These are phyloP conservation scores for Drosophila bunnanda DNA, from an alignment of 2,888 invertebrate species.

Conservation along the genomic window DNA sequence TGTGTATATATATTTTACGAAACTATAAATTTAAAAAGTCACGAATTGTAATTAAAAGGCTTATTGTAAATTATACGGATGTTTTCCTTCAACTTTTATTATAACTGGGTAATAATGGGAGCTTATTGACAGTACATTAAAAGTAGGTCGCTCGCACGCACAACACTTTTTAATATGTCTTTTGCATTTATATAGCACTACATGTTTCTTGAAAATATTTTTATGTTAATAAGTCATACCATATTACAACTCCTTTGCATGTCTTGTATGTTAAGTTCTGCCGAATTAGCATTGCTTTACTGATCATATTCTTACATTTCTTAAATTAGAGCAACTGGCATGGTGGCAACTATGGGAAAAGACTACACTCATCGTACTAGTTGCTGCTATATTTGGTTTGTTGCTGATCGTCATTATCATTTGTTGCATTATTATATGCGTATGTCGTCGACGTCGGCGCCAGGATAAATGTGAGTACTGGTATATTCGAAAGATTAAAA, in stretches of 20 bases:
- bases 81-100: no score
- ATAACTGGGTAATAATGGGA: no score
- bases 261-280: not conserved
- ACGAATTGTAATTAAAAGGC: no score
- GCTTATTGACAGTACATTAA: no score
- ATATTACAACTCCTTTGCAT: not conserved
- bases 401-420: constrained; percentile 90
- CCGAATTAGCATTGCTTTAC: not conserved
- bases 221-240: not conserved
- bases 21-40: no score
- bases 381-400: constrained; percentile 89
- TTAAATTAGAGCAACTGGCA: constrained; percentile 88
- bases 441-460: constrained; percentile 91
- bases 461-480: constrained; percentile 85
- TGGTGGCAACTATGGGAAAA: constrained; percentile 93
- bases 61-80: no score
- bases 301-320: not conserved
- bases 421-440: constrained; percentile 93
- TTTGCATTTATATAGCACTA: no score
- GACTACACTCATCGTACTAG: constrained; percentile 91
- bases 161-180: no score
- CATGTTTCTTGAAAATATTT: not conserved
- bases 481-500: not conserved
- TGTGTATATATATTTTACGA: no score
- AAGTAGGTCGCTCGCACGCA: no score